Percentiles rank a stretch among this genome's conserved stretches.
phyloP scores from a whole-genome alignment of 1,140 invertebrate species.

The Mycetomoellerius zeteki region DNA sequence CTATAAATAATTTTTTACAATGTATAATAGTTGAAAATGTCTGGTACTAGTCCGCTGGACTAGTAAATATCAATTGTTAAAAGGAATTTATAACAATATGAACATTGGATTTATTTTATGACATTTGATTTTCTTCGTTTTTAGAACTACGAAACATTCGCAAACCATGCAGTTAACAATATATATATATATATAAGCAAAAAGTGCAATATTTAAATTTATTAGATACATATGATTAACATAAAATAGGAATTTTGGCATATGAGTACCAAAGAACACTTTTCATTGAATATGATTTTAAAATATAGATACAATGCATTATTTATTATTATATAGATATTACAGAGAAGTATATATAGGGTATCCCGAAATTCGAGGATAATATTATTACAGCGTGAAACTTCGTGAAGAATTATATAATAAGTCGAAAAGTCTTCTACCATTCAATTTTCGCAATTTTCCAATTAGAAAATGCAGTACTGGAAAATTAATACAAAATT shows the following conservation, averaged over 20 bases:
- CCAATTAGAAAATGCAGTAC: too few relatives aligned
- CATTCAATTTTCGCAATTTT: too few relatives aligned
- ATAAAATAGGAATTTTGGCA: not conserved
- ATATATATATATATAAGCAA: too few relatives aligned
- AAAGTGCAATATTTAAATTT: not conserved
- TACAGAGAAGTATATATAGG: constrained; percentile 7
- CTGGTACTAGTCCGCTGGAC: too few relatives aligned
- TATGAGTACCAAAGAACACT: not conserved
- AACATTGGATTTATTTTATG: too few relatives aligned
- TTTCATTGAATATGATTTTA: constrained; percentile 12
- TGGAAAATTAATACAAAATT: too few relatives aligned
- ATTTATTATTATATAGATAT: constrained; percentile 28
- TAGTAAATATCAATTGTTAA: not conserved
- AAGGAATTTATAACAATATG: not conserved
- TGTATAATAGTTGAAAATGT: too few relatives aligned
- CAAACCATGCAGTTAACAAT: not conserved
- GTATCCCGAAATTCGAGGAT: too few relatives aligned
- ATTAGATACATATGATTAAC: not conserved
- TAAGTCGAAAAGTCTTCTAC: too few relatives aligned
- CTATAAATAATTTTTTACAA: too few relatives aligned
- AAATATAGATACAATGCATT: not conserved
- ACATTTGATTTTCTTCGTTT: not conserved
- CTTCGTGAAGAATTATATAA: too few relatives aligned
- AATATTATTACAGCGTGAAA: too few relatives aligned
- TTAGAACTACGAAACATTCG: not conserved